A percentile compares a stretch with the other conserved stretches of the same genome.
Evolutionary conservation across 2,888 invertebrate genomes (phyloP).

Genomic region (Drosophila longiperda): DNA sequence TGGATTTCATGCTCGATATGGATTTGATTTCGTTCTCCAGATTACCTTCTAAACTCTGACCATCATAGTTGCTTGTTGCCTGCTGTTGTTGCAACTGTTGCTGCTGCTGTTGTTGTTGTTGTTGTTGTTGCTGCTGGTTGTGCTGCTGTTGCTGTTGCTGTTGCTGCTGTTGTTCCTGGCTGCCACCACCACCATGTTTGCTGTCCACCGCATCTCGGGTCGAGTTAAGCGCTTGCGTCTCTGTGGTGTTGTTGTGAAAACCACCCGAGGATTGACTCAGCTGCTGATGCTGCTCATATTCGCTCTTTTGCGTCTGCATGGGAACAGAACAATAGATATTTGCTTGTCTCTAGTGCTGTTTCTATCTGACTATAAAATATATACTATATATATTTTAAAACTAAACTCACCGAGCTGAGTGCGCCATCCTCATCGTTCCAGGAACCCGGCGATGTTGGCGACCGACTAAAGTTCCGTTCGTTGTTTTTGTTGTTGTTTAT

Average conservation of each 20-base stretch:
- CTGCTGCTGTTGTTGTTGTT: slow-evolving; percentile 24
- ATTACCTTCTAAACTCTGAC: slow-evolving; percentile 95
- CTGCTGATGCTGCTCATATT: slow-evolving; percentile 75
- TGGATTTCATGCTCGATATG: slow-evolving; percentile 92
- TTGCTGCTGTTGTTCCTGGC: slow-evolving; percentile 57
- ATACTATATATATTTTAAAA: background rate
- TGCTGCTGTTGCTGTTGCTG: slow-evolving; percentile 30
- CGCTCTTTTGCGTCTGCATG: slow-evolving; percentile 81
- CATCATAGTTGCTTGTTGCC: slow-evolving; percentile 88
- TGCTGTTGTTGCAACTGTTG: slow-evolving; percentile 58
- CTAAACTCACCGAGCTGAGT: slow-evolving; percentile 82
- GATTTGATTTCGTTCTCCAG: slow-evolving; percentile 97
- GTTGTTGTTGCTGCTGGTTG: slow-evolving; percentile 74
- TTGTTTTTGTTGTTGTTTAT: slow-evolving; percentile 23
- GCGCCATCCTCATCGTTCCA: slow-evolving; percentile 85
- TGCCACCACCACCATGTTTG: slow-evolving; percentile 34
- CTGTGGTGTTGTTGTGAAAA: slow-evolving; percentile 51
- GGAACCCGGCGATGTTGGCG: slow-evolving; percentile 84
- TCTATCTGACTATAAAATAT: background rate
- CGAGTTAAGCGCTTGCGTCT: slow-evolving; percentile 47
- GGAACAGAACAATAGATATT: slow-evolving; percentile 2
- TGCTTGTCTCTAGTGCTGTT: slow-evolving; percentile 8
- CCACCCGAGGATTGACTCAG: slow-evolving; percentile 56
- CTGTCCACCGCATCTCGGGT: slow-evolving; percentile 72
- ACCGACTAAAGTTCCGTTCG: slow-evolving; percentile 75